Evolutionary conservation across 2,888 invertebrate species (phyloP), one percentile per base, ranked within the genome.

Genomic region (Phortica magna): DNA sequence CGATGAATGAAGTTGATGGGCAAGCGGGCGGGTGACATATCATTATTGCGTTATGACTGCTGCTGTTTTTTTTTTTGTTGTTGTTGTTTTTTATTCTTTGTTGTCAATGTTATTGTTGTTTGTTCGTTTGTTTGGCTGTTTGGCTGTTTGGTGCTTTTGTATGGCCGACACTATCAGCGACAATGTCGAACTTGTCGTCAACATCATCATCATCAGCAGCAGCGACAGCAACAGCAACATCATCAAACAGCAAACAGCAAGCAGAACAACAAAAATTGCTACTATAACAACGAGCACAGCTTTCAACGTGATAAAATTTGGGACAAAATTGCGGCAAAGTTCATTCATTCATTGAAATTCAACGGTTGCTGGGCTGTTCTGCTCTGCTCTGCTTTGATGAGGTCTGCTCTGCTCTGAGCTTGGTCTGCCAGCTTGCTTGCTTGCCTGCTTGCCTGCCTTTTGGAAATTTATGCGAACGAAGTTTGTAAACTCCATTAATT

Each of bases 401-500:
- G 31, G 31, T 31, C 31, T 31, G 31, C 31, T 31, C 31, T 31
- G 31, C 31, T 31, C 3, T 31, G 31, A 31, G 31, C 31, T 31
- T 31, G 31, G 31, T 2, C 31, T 4, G 31, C 31, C 0, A 4
- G 31, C 31, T 31, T 1, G 31, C 31, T 4, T 31, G 31, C 31
- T 31, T 1, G 31, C 31, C 31, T 31, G 31, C 31, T 4, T 31
- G 31, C 3, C 31, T 31, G 31, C 31, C 14, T 55, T 14, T 55
- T 55, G 76, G 61, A 71, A 80, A 64, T 76, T 31, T 31, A 78
- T 77, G 79, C 74, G 76, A 70, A 10, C 65, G 76, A 79, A 87
- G 75, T 84, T 79, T 67, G 82, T 74, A 77, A 82, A 81, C 81
- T 83, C 70, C 76, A 82, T 83, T 61, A 82, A 82, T 83, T 83